Conservation (phyloP, 2,888 invertebrate genomes). For the Cantharis flavilabris region DNA sequence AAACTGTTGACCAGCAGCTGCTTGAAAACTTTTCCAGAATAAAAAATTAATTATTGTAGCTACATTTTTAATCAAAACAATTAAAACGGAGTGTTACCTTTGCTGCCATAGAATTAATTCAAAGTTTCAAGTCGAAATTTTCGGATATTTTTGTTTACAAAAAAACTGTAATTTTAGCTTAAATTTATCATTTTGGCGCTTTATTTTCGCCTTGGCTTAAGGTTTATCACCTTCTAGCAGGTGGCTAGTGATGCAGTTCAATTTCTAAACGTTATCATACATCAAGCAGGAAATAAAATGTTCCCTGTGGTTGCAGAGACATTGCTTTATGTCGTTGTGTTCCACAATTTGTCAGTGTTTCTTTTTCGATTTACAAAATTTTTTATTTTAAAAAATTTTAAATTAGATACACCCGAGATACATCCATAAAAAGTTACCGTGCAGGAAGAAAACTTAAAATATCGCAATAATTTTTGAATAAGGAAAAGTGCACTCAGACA, state of each 20-base stretch:
- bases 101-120: not conserved
- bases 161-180: not conserved
- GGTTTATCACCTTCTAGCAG: conserved; percentile 49
- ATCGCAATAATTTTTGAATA: not conserved
- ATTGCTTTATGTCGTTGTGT: conserved; percentile 46
- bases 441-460: not conserved
- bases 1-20: not conserved
- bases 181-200: conserved; percentile 48
- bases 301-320: conserved; percentile 42
- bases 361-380: conserved; percentile 26
- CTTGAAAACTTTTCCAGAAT: not conserved
- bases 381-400: conserved; percentile 13
- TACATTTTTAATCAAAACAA: not conserved
- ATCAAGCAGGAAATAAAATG: conserved; percentile 46
- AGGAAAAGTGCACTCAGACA: too few relatives aligned
- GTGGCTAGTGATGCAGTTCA: conserved; percentile 47
- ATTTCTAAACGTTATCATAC: conserved; percentile 45
- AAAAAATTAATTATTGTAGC: not conserved
- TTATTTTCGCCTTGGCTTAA: conserved; percentile 45
- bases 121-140: not conserved
- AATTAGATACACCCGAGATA: not conserved
- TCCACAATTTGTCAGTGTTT: conserved; percentile 43
- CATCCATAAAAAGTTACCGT: not conserved
- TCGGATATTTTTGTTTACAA: not conserved
- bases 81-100: conserved; percentile 28